phyloP scores from a whole-genome alignment of 2,113 vertebrate species.

The Desmodus rotundus region DNA sequence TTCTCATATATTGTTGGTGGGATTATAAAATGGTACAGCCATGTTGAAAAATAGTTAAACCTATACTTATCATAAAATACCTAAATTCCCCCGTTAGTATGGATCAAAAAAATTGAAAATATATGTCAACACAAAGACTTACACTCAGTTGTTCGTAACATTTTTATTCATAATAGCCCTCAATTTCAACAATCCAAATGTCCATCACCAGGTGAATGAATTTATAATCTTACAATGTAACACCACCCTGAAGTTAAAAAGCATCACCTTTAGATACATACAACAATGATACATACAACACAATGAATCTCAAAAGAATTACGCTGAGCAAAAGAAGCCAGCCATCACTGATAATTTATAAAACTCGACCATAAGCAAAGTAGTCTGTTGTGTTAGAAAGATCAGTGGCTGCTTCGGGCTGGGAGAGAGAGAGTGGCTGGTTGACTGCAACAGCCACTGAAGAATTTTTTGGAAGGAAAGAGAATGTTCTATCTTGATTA shows the following conservation, averaged over 20 bases:
- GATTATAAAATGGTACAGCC: not conserved
- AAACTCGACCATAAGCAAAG: not conserved
- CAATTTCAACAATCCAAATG: not conserved
- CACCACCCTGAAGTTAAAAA: not conserved
- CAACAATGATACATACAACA: not conserved
- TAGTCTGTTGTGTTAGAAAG: not conserved
- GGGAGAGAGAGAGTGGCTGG: not conserved
- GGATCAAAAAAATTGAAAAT: not conserved
- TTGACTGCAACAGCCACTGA: not conserved
- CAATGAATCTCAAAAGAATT: not conserved
- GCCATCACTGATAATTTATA: not conserved
- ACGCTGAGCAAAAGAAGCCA: not conserved
- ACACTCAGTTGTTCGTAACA: not conserved
- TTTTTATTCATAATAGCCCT: not conserved
- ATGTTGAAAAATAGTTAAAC: not conserved
- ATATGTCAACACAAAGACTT: not conserved
- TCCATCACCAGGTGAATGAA: not conserved
- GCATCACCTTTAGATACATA: not conserved
- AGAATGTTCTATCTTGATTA: not conserved
- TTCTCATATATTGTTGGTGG: not conserved
- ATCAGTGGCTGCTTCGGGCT: not conserved
- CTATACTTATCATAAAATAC: not conserved
- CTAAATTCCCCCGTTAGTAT: not conserved
- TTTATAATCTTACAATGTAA: not conserved
- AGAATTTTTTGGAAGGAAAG: not conserved